A percentile compares a stretch with the other conserved stretches of the same genome.
Evolutionary conservation across 2,113 vertebrate species (phyloP).

Genomic region (Montifringilla adamsi): DNA sequence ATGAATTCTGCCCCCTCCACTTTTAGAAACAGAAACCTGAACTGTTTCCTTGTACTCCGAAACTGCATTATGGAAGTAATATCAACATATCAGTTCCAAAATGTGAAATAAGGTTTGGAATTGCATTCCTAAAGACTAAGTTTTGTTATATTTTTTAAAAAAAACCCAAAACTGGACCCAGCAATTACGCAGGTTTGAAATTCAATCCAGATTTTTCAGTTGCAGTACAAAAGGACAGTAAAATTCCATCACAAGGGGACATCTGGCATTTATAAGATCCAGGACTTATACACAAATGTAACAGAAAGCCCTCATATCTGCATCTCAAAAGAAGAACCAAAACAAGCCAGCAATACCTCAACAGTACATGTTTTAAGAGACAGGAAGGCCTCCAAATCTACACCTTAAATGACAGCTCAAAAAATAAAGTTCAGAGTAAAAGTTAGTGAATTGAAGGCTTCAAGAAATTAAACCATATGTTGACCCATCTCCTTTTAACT

Average conservation of each 20-base stretch:
- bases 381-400: neutral
- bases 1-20: neutral
- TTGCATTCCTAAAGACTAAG: neutral
- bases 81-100: neutral
- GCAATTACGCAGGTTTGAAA: neutral
- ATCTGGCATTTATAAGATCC: neutral
- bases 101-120: neutral
- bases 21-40: neutral
- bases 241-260: neutral
- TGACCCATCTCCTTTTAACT: neutral
- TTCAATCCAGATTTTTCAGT: neutral
- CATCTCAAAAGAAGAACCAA: neutral
- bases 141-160: neutral
- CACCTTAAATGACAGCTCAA: neutral
- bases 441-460: neutral
- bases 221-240: neutral
- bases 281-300: neutral
- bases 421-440: neutral
- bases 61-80: neutral
- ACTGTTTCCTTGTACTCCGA: neutral
- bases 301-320: neutral
- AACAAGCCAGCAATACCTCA: neutral
- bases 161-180: neutral
- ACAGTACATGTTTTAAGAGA: neutral
- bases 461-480: neutral